phyloP scores from a whole-genome alignment of 2,888 invertebrate species.

The Sesamia inferens region DNA sequence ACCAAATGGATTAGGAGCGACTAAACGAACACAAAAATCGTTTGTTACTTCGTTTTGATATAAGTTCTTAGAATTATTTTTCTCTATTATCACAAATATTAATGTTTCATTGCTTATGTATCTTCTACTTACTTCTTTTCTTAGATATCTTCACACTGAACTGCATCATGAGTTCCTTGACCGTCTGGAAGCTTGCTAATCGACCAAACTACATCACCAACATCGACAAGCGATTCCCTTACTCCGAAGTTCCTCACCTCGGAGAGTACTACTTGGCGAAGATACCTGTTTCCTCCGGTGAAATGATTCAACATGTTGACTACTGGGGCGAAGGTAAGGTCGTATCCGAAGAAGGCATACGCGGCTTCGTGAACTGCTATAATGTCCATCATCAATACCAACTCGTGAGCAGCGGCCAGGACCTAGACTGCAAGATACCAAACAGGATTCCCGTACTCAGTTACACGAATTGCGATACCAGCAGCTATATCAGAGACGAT shows the following conservation, averaged over 20 bases:
- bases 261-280: constrained; percentile 68
- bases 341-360: constrained; percentile 37
- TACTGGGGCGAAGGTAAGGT: constrained; percentile 75
- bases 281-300: constrained; percentile 57
- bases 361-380: constrained; percentile 69
- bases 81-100: not conserved
- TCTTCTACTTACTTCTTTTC: no score
- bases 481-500: constrained; percentile 66
- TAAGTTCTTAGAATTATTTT: no score
- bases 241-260: constrained; percentile 72
- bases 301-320: constrained; percentile 66
- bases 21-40: not conserved
- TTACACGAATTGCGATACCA: constrained; percentile 67
- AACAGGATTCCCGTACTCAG: constrained; percentile 70
- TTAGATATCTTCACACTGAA: constrained; percentile 3
- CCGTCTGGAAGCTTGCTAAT: constrained; percentile 43
- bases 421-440: constrained; percentile 68
- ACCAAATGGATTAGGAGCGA: not conserved
- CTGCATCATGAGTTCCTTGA: constrained; percentile 28
- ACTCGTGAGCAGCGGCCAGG: constrained; percentile 68
- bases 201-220: constrained; percentile 67
- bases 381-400: constrained; percentile 70
- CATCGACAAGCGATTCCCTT: constrained; percentile 66
- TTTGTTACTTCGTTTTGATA: not conserved
- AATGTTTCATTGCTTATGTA: not conserved